Conservation (phyloP, 2,888 invertebrate genomes). For the Drosophila eohydei region DNA sequence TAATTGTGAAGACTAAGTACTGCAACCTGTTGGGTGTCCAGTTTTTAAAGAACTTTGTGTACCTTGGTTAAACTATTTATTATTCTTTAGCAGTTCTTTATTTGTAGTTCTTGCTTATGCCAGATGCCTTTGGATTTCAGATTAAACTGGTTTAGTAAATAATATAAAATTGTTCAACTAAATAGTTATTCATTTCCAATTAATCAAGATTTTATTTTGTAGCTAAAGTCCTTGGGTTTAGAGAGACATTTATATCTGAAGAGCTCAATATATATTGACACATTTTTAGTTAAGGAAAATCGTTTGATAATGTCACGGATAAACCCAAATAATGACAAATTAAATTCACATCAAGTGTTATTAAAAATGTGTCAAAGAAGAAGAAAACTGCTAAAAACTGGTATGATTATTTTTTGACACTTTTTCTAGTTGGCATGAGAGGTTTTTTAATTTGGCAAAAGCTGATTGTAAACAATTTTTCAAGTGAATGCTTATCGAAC, state of each 20-base stretch:
- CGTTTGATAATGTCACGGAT: background rate
- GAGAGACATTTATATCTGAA: background rate
- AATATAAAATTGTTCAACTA: too few relatives aligned
- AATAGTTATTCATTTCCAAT: too few relatives aligned
- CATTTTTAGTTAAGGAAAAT: background rate
- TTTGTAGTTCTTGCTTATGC: too few relatives aligned
- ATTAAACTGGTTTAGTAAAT: background rate
- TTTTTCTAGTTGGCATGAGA: constrained; percentile 19
- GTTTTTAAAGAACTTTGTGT: background rate
- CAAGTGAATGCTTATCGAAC: constrained; percentile 61
- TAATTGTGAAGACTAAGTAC: constrained; percentile 2
- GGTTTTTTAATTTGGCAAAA: constrained; percentile 51
- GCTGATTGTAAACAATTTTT: constrained; percentile 52
- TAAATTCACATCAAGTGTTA: constrained; percentile 21
- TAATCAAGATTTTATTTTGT: too few relatives aligned
- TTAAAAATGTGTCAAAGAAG: constrained; percentile 32
- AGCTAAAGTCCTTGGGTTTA: background rate
- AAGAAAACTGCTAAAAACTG: constrained; percentile 59
- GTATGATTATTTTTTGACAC: constrained; percentile 38
- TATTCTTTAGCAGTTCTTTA: background rate
- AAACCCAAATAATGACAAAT: constrained; percentile 27
- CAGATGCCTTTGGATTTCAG: background rate
- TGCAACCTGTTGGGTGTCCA: background rate
- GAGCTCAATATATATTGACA: background rate
- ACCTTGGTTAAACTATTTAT: background rate